A percentile compares a stretch with the other conserved stretches of the same genome.
phyloP scores from a whole-genome alignment of 1,140 invertebrate genomes.

The Lutraria rhynchaena region DNA sequence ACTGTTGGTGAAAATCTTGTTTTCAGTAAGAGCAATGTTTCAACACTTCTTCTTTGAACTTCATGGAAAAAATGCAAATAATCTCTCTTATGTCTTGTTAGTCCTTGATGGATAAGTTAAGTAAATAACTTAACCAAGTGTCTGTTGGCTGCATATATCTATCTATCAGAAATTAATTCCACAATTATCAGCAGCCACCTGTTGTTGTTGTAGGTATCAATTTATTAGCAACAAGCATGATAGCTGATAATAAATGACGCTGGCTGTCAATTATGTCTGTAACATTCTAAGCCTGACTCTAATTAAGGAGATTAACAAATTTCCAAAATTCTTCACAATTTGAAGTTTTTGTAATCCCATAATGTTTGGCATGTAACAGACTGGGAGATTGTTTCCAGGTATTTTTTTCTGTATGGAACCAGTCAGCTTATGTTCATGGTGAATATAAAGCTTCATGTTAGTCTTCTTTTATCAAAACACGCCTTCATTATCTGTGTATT shows the following conservation, averaged over 20 bases:
- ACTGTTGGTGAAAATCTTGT: conserved; percentile 8
- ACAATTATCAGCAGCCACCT: conserved; percentile 38
- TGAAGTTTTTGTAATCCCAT: too few relatives aligned
- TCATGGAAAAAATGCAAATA: conserved; percentile 4
- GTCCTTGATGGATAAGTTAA: conserved; percentile 17
- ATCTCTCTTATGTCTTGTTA: conserved; percentile 14
- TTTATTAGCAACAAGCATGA: too few relatives aligned
- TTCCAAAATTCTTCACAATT: too few relatives aligned
- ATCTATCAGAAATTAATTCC: conserved; percentile 29
- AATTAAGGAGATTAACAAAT: conserved; percentile 38
- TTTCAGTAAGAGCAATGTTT: conserved; percentile 10
- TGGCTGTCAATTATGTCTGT: conserved; percentile 41
- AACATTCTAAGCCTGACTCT: conserved; percentile 11
- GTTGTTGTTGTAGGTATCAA: conserved; percentile 4
- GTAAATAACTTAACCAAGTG: background rate
- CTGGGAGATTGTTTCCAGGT: too few relatives aligned
- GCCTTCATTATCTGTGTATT: too few relatives aligned
- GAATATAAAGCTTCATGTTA: too few relatives aligned
- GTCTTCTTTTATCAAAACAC: too few relatives aligned
- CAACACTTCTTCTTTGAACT: conserved; percentile 10
- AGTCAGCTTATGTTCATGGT: too few relatives aligned
- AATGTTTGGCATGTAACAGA: too few relatives aligned
- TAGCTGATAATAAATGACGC: background rate
- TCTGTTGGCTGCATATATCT: conserved; percentile 13
- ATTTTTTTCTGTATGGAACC: too few relatives aligned